Evolutionary conservation across 1,140 invertebrate species (phyloP), one percentile per base, ranked within the genome.

Genomic region (Stegodyphus dumicola): DNA sequence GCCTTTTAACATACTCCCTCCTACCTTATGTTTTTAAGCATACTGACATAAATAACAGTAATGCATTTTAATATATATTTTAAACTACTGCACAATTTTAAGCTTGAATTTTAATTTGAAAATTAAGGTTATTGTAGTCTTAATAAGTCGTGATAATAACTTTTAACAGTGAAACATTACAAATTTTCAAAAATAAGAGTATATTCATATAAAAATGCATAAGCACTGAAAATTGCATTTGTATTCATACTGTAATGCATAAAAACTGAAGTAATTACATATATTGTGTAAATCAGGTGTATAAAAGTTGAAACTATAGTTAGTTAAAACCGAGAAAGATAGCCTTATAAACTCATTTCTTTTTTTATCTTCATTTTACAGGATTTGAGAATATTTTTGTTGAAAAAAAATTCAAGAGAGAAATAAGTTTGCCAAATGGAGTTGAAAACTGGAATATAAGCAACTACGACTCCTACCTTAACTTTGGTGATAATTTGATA

Each of bases 381-480:
- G 81, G 74, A 56, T 84, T 84, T 51, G 73, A 75, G 69, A 84
- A 84, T 17, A 84, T 84, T 10, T 15, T 53, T 15, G 53, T 70
- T 0, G 79, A 83, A 15, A 76, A 67, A 49, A 13, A 52, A 7
- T 76, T 49, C 64, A 84, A 84, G 6, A 18, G 81, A 5, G 73
- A 76, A 18, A n/a, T 56, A 51, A 84, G 81, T 56, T 52, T 84
- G 18, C 81, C 81, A 9, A 49, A 52, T 49, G 73, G 64, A 11
- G 52, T 69, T 11, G 71, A 80, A 64, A 83, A 84, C 48, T 84
- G 81, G 81, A 76, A 84, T 60, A 76, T 84, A 6, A 10, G 17
- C 13, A 70, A 84, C 51, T 76, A 66, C 48, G 73, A 84, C 15
- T 17, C 64, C n/a, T 84, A 84, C 65, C 17, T 84, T 10, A 84